Conservation (phyloP, 1,140 invertebrate species). For the Saccostrea glomerata region DNA sequence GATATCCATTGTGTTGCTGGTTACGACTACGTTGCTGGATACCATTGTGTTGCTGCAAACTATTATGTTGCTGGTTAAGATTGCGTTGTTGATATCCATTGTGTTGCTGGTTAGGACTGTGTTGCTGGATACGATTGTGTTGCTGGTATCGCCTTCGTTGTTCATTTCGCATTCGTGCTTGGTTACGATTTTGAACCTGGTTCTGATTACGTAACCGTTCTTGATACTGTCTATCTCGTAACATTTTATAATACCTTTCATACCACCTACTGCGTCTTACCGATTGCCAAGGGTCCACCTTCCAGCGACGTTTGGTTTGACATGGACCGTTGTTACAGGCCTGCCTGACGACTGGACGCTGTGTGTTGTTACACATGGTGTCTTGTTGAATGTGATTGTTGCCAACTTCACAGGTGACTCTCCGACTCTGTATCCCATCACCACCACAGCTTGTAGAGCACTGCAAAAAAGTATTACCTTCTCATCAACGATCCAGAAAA, state of each 20-base stretch:
- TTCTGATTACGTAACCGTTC: not conserved
- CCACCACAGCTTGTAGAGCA: constrained; percentile 76
- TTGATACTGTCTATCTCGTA: constrained; percentile 15
- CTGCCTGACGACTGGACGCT: constrained; percentile 80
- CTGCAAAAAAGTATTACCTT: constrained; percentile 45
- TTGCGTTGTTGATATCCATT: not conserved
- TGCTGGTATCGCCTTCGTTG: not conserved
- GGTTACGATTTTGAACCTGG: not conserved
- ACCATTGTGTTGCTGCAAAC: too few species aligned
- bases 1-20: too few species aligned
- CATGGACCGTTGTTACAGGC: constrained; percentile 82
- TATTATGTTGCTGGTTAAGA: too few species aligned
- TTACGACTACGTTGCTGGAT: too few species aligned
- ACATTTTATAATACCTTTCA: constrained; percentile 31
- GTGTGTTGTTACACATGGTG: constrained; percentile 77
- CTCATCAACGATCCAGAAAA: not conserved
- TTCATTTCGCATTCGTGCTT: not conserved
- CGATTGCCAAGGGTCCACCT: constrained; percentile 81
- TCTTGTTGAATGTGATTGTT: constrained; percentile 63
- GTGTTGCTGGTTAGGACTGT: not conserved
- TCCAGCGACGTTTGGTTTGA: constrained; percentile 82
- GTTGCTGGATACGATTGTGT: not conserved
- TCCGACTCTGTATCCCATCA: constrained; percentile 82
- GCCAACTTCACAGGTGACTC: constrained; percentile 72
- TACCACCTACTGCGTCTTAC: constrained; percentile 76